Percentiles rank a stretch among this genome's conserved stretches.
Evolutionary conservation across 1,140 invertebrate genomes (phyloP).

Genomic region (Drosophila pachea): DNA sequence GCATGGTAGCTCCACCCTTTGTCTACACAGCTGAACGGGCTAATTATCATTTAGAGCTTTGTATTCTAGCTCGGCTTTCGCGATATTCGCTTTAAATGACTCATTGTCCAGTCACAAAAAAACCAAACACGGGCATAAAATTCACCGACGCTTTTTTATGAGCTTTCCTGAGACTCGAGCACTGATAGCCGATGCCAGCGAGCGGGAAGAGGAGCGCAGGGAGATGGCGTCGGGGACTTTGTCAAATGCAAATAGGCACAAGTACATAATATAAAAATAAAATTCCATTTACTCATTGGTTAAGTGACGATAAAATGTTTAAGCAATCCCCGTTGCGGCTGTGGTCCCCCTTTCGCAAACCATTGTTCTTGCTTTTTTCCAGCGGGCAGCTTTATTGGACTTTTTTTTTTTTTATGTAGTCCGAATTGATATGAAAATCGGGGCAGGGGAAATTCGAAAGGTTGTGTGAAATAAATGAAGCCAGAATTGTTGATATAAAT

Average conservation of each 20-base stretch:
- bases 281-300: slow-evolving; percentile 56
- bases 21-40: background rate
- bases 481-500: slow-evolving; percentile 5
- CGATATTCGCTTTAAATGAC: slow-evolving; percentile 46
- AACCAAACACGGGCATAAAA: slow-evolving; percentile 41
- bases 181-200: slow-evolving; percentile 43
- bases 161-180: slow-evolving; percentile 43
- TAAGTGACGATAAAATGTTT: slow-evolving; percentile 63
- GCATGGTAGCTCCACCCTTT: background rate
- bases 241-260: slow-evolving; percentile 37
- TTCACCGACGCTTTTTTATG: slow-evolving; percentile 67
- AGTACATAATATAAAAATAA: slow-evolving; percentile 37
- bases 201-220: slow-evolving; percentile 4
- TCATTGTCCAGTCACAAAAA: slow-evolving; percentile 59
- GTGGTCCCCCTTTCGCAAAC: background rate
- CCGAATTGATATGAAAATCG: slow-evolving; percentile 46
- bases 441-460: slow-evolving; percentile 1
- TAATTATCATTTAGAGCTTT: slow-evolving; percentile 57
- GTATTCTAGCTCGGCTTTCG: slow-evolving; percentile 54
- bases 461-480: background rate
- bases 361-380: slow-evolving; percentile 25
- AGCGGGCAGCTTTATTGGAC: slow-evolving; percentile 39
- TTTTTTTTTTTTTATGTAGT: slow-evolving; percentile 46
- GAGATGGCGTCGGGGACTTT: slow-evolving; percentile 9
- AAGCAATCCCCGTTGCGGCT: slow-evolving; percentile 11